Evolutionary conservation across 2,113 vertebrate genomes (phyloP).

Genomic region (Cranoglanis bouderius): DNA sequence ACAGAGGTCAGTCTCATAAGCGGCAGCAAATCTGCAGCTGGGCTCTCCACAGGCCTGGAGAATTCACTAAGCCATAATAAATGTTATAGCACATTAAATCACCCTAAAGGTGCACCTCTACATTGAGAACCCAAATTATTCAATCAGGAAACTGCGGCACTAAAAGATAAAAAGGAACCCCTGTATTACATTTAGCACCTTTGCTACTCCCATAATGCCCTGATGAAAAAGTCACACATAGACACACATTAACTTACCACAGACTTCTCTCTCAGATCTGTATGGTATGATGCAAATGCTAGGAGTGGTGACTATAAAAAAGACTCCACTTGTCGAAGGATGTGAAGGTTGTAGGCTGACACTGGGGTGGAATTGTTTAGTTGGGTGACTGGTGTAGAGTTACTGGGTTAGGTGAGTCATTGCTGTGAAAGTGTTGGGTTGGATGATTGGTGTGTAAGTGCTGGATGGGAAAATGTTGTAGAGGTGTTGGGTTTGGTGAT

Average conservation of each 20-base stretch:
- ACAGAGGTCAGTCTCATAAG: constrained; percentile 57
- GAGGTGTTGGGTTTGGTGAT: not conserved
- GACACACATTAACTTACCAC: not conserved
- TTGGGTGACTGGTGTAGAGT: not conserved
- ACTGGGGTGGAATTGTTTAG: not conserved
- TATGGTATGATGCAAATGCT: not conserved
- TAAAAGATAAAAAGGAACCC: constrained; percentile 39
- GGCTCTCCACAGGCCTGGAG: constrained; percentile 36
- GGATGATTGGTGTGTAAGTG: not conserved
- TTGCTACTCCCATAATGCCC: constrained; percentile 24
- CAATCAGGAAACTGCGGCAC: constrained; percentile 49
- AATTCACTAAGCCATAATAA: constrained; percentile 55
- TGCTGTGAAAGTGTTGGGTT: not conserved
- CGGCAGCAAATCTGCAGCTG: constrained; percentile 40
- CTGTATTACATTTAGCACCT: constrained; percentile 27
- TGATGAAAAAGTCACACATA: constrained; percentile 10
- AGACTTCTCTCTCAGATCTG: constrained; percentile 4
- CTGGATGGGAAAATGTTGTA: not conserved
- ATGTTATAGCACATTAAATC: constrained; percentile 57
- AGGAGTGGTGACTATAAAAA: not conserved
- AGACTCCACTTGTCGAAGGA: not conserved
- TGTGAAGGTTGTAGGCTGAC: not conserved
- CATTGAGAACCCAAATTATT: constrained; percentile 45
- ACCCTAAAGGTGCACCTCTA: constrained; percentile 39
- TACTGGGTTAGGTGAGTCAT: not conserved